A percentile compares a stretch with the other conserved stretches of the same genome.
Conservation (phyloP, 1,140 invertebrate genomes). For the Drosophila ananassae region DNA sequence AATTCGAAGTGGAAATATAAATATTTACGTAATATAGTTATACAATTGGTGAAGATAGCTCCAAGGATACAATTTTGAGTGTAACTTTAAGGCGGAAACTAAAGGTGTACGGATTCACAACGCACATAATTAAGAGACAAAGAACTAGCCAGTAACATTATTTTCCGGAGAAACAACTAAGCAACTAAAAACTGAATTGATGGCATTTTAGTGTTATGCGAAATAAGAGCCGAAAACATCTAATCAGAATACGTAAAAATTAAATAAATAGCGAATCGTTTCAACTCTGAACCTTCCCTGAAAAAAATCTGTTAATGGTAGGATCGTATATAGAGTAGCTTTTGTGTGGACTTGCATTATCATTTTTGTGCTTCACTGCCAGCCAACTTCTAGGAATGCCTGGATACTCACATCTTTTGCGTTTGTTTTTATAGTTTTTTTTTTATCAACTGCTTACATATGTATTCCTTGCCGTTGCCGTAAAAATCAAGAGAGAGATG, state of each 20-base stretch:
- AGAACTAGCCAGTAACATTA: slow-evolving; percentile 44
- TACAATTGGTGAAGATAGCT: slow-evolving; percentile 36
- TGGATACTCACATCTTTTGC: neutral
- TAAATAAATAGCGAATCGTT: slow-evolving; percentile 8
- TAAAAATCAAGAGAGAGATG: slow-evolving; percentile 69
- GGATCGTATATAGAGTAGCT: slow-evolving; percentile 8
- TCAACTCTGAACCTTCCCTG: neutral
- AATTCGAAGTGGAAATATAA: slow-evolving; percentile 45
- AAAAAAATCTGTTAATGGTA: neutral
- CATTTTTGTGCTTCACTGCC: slow-evolving; percentile 69
- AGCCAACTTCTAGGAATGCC: slow-evolving; percentile 34
- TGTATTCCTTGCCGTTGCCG: neutral
- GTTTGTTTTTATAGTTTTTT: neutral
- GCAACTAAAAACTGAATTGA: slow-evolving; percentile 73
- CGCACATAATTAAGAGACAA: slow-evolving; percentile 61
- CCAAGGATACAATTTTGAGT: slow-evolving; percentile 44
- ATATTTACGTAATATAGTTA: slow-evolving; percentile 61
- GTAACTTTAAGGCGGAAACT: slow-evolving; percentile 47
- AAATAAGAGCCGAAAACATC: slow-evolving; percentile 45
- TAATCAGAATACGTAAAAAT: slow-evolving; percentile 58
- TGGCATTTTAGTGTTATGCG: slow-evolving; percentile 71
- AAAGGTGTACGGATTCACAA: slow-evolving; percentile 50
- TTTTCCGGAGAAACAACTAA: slow-evolving; percentile 39
- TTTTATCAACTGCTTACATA: slow-evolving; percentile 6
- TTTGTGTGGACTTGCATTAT: slow-evolving; percentile 24